A percentile compares a stretch with the other conserved stretches of the same genome.
Conservation (phyloP, 2,888 invertebrate genomes). For the Argynnis bischoffii region DNA sequence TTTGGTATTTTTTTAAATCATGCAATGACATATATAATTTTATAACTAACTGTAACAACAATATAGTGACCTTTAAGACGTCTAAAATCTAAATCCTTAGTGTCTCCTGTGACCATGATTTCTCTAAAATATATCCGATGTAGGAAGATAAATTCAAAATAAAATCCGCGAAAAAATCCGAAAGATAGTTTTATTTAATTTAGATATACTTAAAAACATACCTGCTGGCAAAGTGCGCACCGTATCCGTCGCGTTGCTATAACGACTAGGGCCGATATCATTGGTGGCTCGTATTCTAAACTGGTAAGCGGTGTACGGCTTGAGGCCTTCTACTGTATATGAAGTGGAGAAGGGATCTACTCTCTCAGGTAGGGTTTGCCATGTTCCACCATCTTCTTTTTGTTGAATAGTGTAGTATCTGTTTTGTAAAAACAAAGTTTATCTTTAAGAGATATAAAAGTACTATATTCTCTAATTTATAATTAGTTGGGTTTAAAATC, state of each 20-base stretch:
- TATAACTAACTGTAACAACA: too few relatives aligned
- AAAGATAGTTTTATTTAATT: neutral
- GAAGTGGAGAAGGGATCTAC: conserved; percentile 94
- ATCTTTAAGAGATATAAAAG: too few relatives aligned
- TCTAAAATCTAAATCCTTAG: too few relatives aligned
- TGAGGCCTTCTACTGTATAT: conserved; percentile 91
- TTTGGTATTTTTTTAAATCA: too few relatives aligned
- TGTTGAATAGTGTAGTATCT: conserved; percentile 96
- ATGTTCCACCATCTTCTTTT: conserved; percentile 91
- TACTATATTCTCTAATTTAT: too few relatives aligned
- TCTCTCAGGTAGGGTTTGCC: conserved; percentile 92
- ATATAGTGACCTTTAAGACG: too few relatives aligned
- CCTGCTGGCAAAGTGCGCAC: conserved; percentile 94
- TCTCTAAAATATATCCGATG: too few relatives aligned
- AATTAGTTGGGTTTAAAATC: too few relatives aligned
- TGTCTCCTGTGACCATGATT: too few relatives aligned
- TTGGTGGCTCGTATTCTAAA: conserved; percentile 97
- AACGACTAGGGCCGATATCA: conserved; percentile 96
- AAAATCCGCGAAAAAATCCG: too few relatives aligned
- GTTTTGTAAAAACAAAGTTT: conserved; percentile 10
- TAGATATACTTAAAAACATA: conserved; percentile 48
- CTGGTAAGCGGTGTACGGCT: conserved; percentile 94
- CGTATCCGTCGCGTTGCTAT: conserved; percentile 93
- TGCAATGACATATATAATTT: too few relatives aligned
- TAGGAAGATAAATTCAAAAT: too few relatives aligned